Conservation (phyloP, 2,888 invertebrate genomes). For the Diplazon laetatorius region DNA sequence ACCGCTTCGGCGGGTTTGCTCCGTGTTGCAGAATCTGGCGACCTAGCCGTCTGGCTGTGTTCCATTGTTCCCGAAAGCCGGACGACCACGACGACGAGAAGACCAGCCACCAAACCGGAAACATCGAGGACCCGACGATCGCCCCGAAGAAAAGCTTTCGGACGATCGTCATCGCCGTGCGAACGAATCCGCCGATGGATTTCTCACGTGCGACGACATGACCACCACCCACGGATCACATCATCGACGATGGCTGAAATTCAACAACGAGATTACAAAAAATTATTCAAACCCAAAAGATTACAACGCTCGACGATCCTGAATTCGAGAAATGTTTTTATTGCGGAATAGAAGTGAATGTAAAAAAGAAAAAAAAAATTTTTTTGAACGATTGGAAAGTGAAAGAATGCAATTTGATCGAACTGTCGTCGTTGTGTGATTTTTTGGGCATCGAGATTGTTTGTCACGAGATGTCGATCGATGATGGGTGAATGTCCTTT, state of each 20-base stretch:
- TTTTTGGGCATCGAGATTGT: too few species aligned
- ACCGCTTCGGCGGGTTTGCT: slow-evolving; percentile 55
- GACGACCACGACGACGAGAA: slow-evolving; percentile 42
- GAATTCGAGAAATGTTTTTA: too few species aligned
- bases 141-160: slow-evolving; percentile 26
- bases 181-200: slow-evolving; percentile 19
- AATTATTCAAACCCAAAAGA: slow-evolving; percentile 46
- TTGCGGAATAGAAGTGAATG: too few species aligned
- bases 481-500: neutral
- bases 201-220: slow-evolving; percentile 16
- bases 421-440: too few species aligned
- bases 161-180: slow-evolving; percentile 18
- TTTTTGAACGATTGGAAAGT: too few species aligned
- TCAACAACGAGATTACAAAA: slow-evolving; percentile 18
- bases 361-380: too few species aligned
- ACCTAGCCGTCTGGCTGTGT: slow-evolving; percentile 77
- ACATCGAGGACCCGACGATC: slow-evolving; percentile 20
- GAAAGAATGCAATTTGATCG: too few species aligned
- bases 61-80: slow-evolving; percentile 71
- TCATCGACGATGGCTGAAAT: slow-evolving; percentile 18
- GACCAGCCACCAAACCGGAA: slow-evolving; percentile 33
- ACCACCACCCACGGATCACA: too few species aligned
- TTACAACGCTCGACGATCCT: too few species aligned
- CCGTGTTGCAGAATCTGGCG: slow-evolving; percentile 80
- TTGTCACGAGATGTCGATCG: slow-evolving; percentile 20